Base-by-base conservation (phyloP, 2,888 invertebrate species). In the Diaphora mendica region DNA sequence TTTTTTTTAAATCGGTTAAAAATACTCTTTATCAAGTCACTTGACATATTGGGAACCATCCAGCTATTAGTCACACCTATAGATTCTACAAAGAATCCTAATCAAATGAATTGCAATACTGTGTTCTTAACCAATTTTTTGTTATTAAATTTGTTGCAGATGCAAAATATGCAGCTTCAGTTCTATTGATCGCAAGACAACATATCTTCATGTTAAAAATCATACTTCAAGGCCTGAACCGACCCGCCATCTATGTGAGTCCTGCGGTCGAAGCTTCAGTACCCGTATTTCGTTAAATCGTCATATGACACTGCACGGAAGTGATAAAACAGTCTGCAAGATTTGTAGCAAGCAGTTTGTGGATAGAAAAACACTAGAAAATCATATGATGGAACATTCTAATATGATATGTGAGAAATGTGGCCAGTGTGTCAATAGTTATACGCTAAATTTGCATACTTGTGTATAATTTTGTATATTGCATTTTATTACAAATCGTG, bases 91-190 rank as follows among this genome's bases (percentile, higher is more conserved):
- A 44, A 48, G 20, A 48, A 48, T 48, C 20, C 5, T 48, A 48
- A 4, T 20, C 20, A 33, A 33, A 64, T 20, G 0, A 33, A 23
- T 64, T 1, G 8, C 64, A 4, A 35, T 35, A 2, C 23, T 44
- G 44, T 13, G n/a, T 59, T 59, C 11, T 26, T 13, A 59, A 26
- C 11, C 13, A 26, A 26, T 30, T 15, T 26, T 26, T 30, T 7
- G 13, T 11, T 35, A 8, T 68, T 17, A 23, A 67, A 48, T 30
- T 11, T 68, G 48, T 75, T 77, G 15, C 64, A 95, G 96, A 59
- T 97, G 97, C 81, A 96, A 96, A 86, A 92, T 96, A 51, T 97
- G 97, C 87, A 93, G 92, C n/a, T 93, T 93, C 64, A 94, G 95
- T n/a, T 96, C 96, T 77, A 88, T 93, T 8, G 94, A 96, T 76